Base-by-base conservation (phyloP, 2,113 vertebrate genomes). In the Amia ocellicauda region DNA sequence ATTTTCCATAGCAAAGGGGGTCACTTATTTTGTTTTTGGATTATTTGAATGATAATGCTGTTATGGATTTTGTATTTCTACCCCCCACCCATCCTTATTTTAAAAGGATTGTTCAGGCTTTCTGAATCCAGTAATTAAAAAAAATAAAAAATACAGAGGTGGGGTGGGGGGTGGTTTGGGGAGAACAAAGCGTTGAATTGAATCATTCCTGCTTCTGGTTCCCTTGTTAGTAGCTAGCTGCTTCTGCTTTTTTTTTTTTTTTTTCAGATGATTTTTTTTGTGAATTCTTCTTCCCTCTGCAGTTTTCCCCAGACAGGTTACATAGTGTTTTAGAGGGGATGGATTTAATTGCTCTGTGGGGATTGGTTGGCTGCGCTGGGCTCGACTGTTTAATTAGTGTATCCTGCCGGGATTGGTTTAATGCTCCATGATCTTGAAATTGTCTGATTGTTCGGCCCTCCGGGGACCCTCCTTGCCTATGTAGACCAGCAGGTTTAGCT, bases 341-440 rank as follows among this genome's bases (percentile, higher is more conserved):
- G 91, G 92, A 94, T 98, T 98, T 98, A 99, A 98, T 98, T 98
- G 94, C 95, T 96, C 96, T 95, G 91, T 93, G 90, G 96, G 97
- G 95, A 96, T 94, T 93, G 94, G 93, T 92, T 96, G 95, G 93
- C 93, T 94, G 94, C 93, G 94, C 94, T 88, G 93, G 93, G 95
- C 94, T 96, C 93, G 94, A 92, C 91, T 97, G 93, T 98, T 98
- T 98, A 96, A 99, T 98, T 98, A 98, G 94, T 92, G 93, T 93
- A 94, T 92, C 93, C 97, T 97, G 88, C 86, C 90, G 94, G 96
- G 93, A 96, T 96, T 91, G 89, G 92, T 92, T 97, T 97, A 97
- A 96, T 98, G 93, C 92, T 93, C 93, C 92, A 79, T 92, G 93
- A 97, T 97, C 93, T 98, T 95, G 92, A 96, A 96, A 96, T 91